Conservation (phyloP, 30 jellyfish, hydroid and myxozoan species). For the Cassiopea andromeda region DNA sequence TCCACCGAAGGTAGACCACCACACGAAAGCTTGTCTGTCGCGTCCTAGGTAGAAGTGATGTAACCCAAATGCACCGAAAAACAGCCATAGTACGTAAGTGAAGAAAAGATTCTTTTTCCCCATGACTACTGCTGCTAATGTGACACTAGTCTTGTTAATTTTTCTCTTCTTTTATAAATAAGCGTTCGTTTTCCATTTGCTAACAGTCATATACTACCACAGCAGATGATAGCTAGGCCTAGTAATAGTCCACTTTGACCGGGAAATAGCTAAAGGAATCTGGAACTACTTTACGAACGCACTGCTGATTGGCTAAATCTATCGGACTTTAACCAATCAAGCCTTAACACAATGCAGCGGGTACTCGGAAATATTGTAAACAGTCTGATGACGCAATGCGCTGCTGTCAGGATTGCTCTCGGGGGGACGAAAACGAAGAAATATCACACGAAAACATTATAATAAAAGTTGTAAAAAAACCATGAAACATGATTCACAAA, state of each 20-base stretch:
- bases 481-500: too few species aligned
- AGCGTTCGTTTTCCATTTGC: background rate
- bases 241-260: constrained; percentile 7
- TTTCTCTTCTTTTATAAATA: background rate
- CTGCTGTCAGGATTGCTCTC: background rate
- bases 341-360: constrained; percentile 27
- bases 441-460: too few species aligned
- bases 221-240: constrained; percentile 7
- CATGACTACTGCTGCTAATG: constrained; percentile 38
- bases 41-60: constrained; percentile 97
- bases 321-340: constrained; percentile 24
- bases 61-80: constrained; percentile 92
- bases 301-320: constrained; percentile 15
- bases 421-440: background rate
- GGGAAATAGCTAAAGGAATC: constrained; percentile 41
- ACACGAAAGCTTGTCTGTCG: constrained; percentile 90
- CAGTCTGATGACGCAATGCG: background rate
- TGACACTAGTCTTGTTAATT: background rate
- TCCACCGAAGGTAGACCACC: constrained; percentile 99
- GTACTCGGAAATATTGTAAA: constrained; percentile 15
- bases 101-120: constrained; percentile 80
- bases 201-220: background rate
- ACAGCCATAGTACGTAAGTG: constrained; percentile 89
- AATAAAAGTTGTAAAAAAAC: too few species aligned
- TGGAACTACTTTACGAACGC: constrained; percentile 42